Evolutionary conservation across 2,888 invertebrate species (phyloP).

Genomic region (Drosophila vallismaia): DNA sequence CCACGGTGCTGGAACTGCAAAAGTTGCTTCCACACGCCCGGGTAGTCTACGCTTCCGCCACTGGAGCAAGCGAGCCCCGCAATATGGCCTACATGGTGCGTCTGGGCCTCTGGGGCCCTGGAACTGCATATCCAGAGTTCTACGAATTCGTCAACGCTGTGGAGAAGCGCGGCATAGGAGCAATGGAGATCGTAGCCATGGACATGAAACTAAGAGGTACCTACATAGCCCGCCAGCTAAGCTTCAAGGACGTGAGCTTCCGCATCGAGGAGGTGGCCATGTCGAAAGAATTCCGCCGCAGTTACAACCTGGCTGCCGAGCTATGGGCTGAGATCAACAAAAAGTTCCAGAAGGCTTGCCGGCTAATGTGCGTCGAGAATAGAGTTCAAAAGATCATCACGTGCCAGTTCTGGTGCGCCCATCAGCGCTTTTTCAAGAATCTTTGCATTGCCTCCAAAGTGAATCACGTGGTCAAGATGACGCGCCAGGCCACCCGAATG

Average conservation of each 20-base stretch:
- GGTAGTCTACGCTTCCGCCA: conserved; percentile 97
- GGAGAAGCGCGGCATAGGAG: conserved; percentile 98
- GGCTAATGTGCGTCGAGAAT: conserved; percentile 95
- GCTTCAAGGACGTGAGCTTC: conserved; percentile 98
- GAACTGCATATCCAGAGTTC: conserved; percentile 97
- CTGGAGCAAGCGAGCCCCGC: conserved; percentile 98
- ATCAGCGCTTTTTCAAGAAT: conserved; percentile 99
- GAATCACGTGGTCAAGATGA: conserved; percentile 90
- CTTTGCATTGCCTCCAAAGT: conserved; percentile 99
- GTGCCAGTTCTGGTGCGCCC: conserved; percentile 99
- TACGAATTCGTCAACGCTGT: conserved; percentile 98
- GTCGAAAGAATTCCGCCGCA: conserved; percentile 91
- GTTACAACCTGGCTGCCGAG: conserved; percentile 96
- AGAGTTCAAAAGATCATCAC: conserved; percentile 98
- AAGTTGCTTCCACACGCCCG: conserved; percentile 95
- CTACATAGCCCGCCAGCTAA: conserved; percentile 99
- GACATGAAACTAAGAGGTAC: conserved; percentile 99
- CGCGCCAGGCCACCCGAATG: conserved; percentile 93
- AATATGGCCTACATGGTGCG: conserved; percentile 99
- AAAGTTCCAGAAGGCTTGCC: conserved; percentile 97
- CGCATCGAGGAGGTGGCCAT: conserved; percentile 98
- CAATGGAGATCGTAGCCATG: conserved; percentile 99
- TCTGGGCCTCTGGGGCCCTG: conserved; percentile 98
- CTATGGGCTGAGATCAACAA: conserved; percentile 99
- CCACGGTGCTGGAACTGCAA: conserved; percentile 97